phyloP scores from a whole-genome alignment of 2,113 vertebrate genomes.

The Hippocampus barbouri region DNA sequence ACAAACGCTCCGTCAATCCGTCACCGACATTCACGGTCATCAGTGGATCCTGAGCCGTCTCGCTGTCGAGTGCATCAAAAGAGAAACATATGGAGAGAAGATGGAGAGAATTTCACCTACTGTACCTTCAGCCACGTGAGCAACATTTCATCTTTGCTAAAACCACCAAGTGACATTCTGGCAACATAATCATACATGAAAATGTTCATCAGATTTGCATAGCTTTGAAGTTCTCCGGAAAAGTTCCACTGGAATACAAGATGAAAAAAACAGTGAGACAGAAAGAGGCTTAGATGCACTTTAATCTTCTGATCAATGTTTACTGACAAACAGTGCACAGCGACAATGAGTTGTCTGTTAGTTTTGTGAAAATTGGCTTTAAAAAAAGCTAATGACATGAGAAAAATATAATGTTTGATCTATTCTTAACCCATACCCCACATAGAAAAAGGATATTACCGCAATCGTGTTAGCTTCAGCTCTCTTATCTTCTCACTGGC shows the following conservation, averaged over 20 bases:
- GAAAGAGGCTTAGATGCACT: background rate
- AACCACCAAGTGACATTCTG: background rate
- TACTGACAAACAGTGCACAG: background rate
- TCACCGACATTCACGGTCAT: no score
- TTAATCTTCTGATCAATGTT: constrained; percentile 25
- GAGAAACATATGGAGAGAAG: no score
- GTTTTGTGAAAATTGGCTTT: constrained; percentile 1
- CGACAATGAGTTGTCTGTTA: background rate
- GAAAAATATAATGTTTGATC: constrained; percentile 9
- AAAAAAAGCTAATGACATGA: constrained; percentile 7
- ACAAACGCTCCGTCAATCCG: no score
- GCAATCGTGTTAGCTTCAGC: constrained; percentile 1
- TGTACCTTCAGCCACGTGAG: background rate
- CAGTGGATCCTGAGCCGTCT: no score
- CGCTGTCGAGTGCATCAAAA: no score
- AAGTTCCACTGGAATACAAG: background rate
- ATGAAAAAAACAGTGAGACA: background rate
- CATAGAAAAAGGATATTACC: constrained; percentile 6
- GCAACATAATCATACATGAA: background rate
- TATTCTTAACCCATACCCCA: constrained; percentile 11
- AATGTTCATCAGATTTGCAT: constrained; percentile 3
- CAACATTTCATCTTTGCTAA: background rate
- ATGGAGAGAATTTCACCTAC: background rate
- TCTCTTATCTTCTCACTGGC: constrained; percentile 14
- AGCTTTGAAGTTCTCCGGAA: background rate